A percentile compares a stretch with the other conserved stretches of the same genome.
phyloP scores from a whole-genome alignment of 2,888 invertebrate genomes.

The Branchellion lobata region DNA sequence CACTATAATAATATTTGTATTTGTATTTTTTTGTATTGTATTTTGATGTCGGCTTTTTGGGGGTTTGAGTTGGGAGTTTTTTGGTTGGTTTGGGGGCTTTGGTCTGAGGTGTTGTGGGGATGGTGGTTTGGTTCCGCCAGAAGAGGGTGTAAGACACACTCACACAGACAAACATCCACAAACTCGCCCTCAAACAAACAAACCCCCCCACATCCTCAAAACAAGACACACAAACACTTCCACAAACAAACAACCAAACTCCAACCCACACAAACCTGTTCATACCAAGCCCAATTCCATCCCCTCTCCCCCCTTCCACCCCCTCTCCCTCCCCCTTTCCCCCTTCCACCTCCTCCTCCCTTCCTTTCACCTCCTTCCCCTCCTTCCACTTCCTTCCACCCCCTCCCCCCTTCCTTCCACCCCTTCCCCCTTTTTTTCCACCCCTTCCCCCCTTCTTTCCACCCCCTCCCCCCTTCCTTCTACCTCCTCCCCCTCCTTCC shows the following conservation, averaged over 20 bases:
- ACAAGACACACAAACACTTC: no score
- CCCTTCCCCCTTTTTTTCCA: not conserved
- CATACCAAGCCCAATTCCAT: not conserved
- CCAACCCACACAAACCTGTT: not conserved
- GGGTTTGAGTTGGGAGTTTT: no score
- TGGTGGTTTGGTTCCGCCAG: no score
- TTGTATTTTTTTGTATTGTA: no score
- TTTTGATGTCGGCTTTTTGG: no score
- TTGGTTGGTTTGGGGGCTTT: no score
- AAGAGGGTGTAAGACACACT: no score
- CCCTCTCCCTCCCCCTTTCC: not conserved
- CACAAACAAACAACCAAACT: no score
- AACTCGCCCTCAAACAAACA: not conserved
- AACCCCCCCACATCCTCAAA: not conserved
- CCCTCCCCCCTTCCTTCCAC: not conserved
- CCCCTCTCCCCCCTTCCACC: not conserved
- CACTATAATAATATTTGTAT: no score
- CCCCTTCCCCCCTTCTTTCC: not conserved
- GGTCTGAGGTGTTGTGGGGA: no score
- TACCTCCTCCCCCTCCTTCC: not conserved
- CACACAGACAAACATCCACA: not conserved
- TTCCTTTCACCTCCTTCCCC: not conserved
- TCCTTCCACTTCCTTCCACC: no score
- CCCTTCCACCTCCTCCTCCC: not conserved
- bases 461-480: not conserved